Evolutionary conservation across 2,888 invertebrate genomes (phyloP), one percentile per base, ranked within the genome.

Genomic region (Agrochola macilenta): DNA sequence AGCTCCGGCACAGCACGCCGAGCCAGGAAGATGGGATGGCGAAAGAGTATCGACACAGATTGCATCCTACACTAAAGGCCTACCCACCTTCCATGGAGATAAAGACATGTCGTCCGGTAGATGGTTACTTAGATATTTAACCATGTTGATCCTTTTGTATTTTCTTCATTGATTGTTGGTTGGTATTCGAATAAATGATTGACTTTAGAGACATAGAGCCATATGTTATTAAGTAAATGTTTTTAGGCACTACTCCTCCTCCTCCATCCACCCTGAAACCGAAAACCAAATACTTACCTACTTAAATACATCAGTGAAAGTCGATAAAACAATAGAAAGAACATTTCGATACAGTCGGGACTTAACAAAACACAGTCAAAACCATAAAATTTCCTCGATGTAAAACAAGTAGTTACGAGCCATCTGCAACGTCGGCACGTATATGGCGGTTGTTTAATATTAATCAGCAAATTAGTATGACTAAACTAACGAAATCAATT

Each of bases 401-500:
- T 92, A 92, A 93, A 91, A 91, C 89, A 91, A 88, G 89, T 88
- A 90, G 89, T 88, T 88, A 91, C 90, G 89, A 90, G 90, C 91
- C 94, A 93, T 95, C 92, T 93, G 93, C 93, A 92, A 87, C 90
- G 89, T 91, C 91, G 91, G 91, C 94, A 92, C 94, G 93, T 93
- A 94, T 94, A 94, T 90, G 92, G 92, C 83, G 82, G 85, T 90
- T 92, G 91, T 92, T 95, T 91, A 94, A 95, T 95, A 95, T 95
- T 95, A 93, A 95, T 94, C 93, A 94, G 92, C 90, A 92, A 95
- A 95, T 95, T 95, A 95, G 95, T 95, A 95, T 95, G 94, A 93
- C 93, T 93, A 95, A 95, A 93, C 93, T 93, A 95, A 94, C 93
- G 91, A 95, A 95, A 95, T 95, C 95, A 95, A 95, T 95, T 95